Conservation (phyloP, 2,797 vertebrate species). For the Spizella passerina region DNA sequence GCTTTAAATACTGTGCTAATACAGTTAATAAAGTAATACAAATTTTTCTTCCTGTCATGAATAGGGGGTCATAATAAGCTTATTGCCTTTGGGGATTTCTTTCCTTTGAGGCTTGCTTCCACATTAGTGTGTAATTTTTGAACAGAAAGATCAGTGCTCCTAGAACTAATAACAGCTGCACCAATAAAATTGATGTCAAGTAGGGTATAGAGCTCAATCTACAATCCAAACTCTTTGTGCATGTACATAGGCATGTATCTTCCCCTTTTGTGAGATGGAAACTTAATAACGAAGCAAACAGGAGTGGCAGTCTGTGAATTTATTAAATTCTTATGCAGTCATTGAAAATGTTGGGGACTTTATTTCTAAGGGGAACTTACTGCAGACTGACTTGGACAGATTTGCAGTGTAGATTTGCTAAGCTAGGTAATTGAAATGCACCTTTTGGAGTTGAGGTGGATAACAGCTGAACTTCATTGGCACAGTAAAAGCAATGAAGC, state of each 20-base stretch:
- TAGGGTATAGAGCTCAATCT: background rate
- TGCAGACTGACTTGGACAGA: background rate
- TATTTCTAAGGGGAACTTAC: background rate
- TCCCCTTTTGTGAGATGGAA: background rate
- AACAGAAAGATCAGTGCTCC: background rate
- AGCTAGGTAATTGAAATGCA: background rate
- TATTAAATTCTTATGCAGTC: background rate
- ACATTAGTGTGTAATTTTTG: background rate
- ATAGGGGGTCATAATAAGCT: background rate
- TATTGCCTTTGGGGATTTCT: background rate
- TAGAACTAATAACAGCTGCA: background rate
- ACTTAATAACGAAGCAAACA: background rate
- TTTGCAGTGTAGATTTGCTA: background rate
- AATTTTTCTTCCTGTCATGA: background rate
- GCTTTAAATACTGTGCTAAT: background rate
- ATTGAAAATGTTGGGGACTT: background rate
- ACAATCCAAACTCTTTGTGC: background rate
- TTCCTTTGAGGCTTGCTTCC: background rate
- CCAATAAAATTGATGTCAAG: background rate
- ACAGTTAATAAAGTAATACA: background rate
- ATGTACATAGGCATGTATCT: accelerated
- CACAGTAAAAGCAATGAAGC: background rate
- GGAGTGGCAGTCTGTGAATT: background rate
- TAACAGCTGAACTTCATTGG: background rate
- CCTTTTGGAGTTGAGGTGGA: background rate